Evolutionary conservation across 1,140 invertebrate genomes (phyloP), one percentile per base, ranked within the genome.

Genomic region (Oncopeltus fasciatus): DNA sequence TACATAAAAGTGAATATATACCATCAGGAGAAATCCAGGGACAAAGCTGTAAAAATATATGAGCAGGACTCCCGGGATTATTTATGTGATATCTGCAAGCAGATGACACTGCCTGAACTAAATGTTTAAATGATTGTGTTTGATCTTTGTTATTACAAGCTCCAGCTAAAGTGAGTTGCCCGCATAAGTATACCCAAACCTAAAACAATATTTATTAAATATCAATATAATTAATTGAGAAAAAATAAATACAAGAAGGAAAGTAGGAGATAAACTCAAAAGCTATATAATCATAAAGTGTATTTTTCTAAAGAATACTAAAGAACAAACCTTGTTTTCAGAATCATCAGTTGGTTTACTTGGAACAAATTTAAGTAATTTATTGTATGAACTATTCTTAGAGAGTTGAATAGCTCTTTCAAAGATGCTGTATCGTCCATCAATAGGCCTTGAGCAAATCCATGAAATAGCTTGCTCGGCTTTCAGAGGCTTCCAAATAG

Each of bases 141-240:
- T 5, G n/a, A 3, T 31, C 21, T 20, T 47, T 31, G 14, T 33
- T 11, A 16, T 62, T 20, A 21, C 60, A 49, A n/a, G 60, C 57
- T 24, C 49, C 64, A 53, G 64, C 64, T n/a, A 65, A 24, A 28
- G 47, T 59, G 9, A 65, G 43, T 24, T 65, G 43, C 21, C 64
- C 56, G 24, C 59, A 33, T 24, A 65, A 49, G 29, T 61, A 65
- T 9, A 59, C 26, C 64, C 64, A 65, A 4, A 59, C 24, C 61
- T 63, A n/a, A n/a, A 20, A 29, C 33, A 21, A 57, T n/a, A n/a
- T n/a, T n/a, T n/a, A n/a, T n/a, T n/a, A n/a, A n/a, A n/a, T n/a
- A 1, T 59, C 57, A 43, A 43, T 43, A 11, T n/a, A 43, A 43
- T n/a, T n/a, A n/a, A n/a, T 43, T n/a, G 38, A 43, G 18, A 61